Base-by-base conservation (phyloP, 2,797 vertebrate genomes). In the Gouania willdenowi region DNA sequence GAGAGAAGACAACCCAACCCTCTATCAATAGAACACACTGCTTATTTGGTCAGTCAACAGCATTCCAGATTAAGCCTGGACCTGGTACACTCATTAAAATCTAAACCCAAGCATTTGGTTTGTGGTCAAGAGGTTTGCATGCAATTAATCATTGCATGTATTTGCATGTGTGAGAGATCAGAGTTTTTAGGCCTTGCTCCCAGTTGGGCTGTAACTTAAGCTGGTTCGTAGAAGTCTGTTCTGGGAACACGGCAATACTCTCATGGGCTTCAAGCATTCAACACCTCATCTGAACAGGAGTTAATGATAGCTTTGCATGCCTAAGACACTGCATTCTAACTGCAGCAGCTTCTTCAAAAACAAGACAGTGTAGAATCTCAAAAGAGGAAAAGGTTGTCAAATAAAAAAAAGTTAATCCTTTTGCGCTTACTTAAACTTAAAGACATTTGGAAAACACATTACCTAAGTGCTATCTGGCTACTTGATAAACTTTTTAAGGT, bases 21-120 rank as follows among this genome's bases (percentile, higher is more conserved):
- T 70, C 63, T 83, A 65, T 75, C 65, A 75, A 57, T 71, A 55
- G 40, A 62, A 52, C 48, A 45, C 29, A 40, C 52, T 36, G 31
- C 66, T 72, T 70, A 60, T 49, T 40, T 72, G 71, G 66, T 66
- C 72, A 64, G 54, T 81, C 76, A 83, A 74, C 76, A 81, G 42
- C 68, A 67, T 84, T 77, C 67, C 69, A 68, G 53, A 39, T 53
- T 78, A 71, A 72, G 45, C 64, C 22, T 54, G 26, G 77, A 64
- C 39, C 68, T 71, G 69, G 57, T 76, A 75, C 53, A 46, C 57
- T 73, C 65, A 65, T 81, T 73, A 78, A 74, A 81, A 62, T 33
- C n/a, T 58, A 61, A 65, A 64, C 58, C 51, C 41, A 60, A 61
- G 61, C 51, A 74, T 79, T 62, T 51, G 25, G 42, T 64, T 65